Evolutionary conservation across 2,113 vertebrate genomes (phyloP), one percentile per base, ranked within the genome.

Genomic region (Callipepla californica): DNA sequence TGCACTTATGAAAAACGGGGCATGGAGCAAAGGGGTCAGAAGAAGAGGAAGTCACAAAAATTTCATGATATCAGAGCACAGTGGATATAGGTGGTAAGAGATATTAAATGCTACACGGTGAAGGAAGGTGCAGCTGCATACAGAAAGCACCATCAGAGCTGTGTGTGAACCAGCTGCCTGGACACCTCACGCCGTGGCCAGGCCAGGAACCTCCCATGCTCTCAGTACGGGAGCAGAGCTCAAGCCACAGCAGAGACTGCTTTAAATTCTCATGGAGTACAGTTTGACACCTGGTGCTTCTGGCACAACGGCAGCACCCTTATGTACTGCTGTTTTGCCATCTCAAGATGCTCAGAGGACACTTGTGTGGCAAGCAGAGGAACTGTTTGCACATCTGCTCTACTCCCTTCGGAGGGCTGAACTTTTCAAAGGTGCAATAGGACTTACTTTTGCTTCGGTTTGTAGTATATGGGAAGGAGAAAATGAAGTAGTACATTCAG

Each of bases 1-100:
- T 58, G 21, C 38, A 95, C 53, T 89, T 48, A 5, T 61, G 81
- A 79, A 91, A 95, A 96, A 87, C 68, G 50, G 86, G 81, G 59
- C 89, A 87, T 17, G 8, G 79, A 94, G 82, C 87, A 89, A 70
- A 87, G 38, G 32, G 21, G 45, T 51, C 18, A 2, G 51, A 85
- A 59, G 12, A 57, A 48, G 62, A 66, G 38, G 67, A 30, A 72
- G 80, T n/a, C 6, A 12, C 6, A 34, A 63, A 91, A 93, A 78
- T 22, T 12, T 7, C 69, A 44, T 26, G 11, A 89, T 40, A 79
- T 91, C 20, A 0, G 79, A 48, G 57, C 19, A n/a, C 75, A 65
- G 15, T 12, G 66, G 53, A 65, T 74, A 69, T 13, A 57, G 59
- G n/a, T 66, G 53, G 69, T 34, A 62, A 66, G 53, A 77, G 86